Base-by-base conservation (phyloP, 2,113 vertebrate species). In the Vimba vimba region DNA sequence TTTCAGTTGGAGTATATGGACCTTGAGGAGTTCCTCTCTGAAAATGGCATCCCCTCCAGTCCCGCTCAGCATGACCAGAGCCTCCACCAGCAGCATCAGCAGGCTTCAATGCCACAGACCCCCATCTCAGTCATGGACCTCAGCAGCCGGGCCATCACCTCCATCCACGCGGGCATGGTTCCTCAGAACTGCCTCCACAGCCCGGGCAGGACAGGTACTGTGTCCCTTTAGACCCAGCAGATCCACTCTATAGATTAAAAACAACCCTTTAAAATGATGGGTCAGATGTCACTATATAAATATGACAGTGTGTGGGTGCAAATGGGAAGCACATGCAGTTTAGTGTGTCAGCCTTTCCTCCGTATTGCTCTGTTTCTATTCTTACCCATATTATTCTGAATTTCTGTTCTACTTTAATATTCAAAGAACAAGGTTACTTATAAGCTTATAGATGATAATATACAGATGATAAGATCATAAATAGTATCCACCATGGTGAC, bases 1-100 rank as follows among this genome's bases (percentile, higher is more conserved):
- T 97, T 97, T 94, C 96, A 97, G 91, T 91, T 97, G 94, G 97
- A 97, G 93, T 97, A 97, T 94, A 97, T 97, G 97, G 97, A 97
- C 94, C 94, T 97, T 93, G 97, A 97, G 91, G 97, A 97, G 91
- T 97, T 97, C 90, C 94, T 97, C 75, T 97, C 96, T 0, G 97
- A 97, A 94, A 97, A 97, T 88, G 97, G 97, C 89, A 97, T 97
- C 83, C 96, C 97, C 57, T 96, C 97, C 84, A 97, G 95, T 87
- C 95, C 96, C 1, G 92, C 94, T 39, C 95, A 95, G 83, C 96
- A 96, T 0, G 95, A 96, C 91, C 95, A 95, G 89, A 96, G 92
- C 89, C 94, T 95, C 1, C 95, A 96, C 87, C 96, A 95, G 59
- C 90, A 79, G 39, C 82, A 83, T 2, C 85, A 83, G 25, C 86